Conservation (phyloP, 1,140 invertebrate species). For the Apis laboriosa region DNA sequence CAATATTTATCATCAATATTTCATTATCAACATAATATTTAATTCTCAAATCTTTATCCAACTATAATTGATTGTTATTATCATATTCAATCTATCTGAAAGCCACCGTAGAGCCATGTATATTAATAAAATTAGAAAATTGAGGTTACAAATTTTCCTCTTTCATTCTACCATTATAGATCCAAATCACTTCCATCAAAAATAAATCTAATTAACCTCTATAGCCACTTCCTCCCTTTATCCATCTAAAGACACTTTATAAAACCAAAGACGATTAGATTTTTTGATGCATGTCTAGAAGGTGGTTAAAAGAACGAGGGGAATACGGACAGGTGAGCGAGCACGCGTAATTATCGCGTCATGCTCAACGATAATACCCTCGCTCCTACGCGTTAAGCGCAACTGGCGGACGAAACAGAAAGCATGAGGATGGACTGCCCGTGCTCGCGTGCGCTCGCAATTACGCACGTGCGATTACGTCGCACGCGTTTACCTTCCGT, state of each 20-base stretch:
- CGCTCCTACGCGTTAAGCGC: slow-evolving; percentile 21
- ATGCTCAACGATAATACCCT: slow-evolving; percentile 43
- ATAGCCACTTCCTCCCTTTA: not conserved
- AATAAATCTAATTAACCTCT: not conserved
- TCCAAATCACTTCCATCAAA: no score
- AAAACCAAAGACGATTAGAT: not conserved
- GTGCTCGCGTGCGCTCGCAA: slow-evolving; percentile 58
- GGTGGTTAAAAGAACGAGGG: slow-evolving; percentile 11
- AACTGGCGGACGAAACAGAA: slow-evolving; percentile 68
- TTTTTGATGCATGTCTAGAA: slow-evolving; percentile 18
- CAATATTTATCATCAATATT: no score
- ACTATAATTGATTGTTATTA: no score
- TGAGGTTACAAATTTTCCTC: no score
- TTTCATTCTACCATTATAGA: no score
- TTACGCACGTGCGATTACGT: slow-evolving; percentile 54
- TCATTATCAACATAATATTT: no score
- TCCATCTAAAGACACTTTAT: no score
- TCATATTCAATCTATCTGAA: no score
- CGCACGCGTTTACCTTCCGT: slow-evolving; percentile 32
- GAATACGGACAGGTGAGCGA: slow-evolving; percentile 11
- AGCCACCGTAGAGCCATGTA: no score
- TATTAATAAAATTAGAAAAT: no score
- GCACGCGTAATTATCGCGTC: slow-evolving; percentile 58
- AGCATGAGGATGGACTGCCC: slow-evolving; percentile 18
- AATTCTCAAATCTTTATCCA: no score